These are phyloP conservation scores for Furnarius figulus DNA, from an alignment of 2,113 vertebrate species.

Conservation along the genomic window DNA sequence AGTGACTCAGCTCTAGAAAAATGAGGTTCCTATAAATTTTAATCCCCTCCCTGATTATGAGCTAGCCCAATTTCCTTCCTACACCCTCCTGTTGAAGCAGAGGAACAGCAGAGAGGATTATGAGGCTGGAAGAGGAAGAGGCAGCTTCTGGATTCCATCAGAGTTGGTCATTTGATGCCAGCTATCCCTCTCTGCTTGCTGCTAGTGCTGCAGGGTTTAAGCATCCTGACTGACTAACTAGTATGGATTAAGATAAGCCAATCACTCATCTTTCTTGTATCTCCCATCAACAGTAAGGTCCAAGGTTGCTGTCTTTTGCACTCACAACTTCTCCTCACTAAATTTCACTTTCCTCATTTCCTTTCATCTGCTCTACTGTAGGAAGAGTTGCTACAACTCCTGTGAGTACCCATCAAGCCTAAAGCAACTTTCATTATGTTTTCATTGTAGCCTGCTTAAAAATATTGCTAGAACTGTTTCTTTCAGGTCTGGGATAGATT, in stretches of 20 bases:
- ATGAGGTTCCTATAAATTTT: neutral
- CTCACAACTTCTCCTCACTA: neutral
- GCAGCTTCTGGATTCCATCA: neutral
- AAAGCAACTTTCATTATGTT: neutral
- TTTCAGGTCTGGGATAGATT: neutral
- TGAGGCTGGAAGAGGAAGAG: neutral
- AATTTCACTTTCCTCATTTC: neutral
- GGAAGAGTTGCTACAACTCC: neutral
- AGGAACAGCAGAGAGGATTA: neutral
- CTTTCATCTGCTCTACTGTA: neutral
- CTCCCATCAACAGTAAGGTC: neutral
- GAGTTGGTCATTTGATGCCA: neutral
- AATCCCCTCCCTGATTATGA: neutral
- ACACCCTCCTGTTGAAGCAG: neutral
- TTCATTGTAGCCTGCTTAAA: neutral
- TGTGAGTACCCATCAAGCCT: neutral
- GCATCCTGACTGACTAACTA: neutral
- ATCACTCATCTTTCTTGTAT: neutral
- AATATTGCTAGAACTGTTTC: neutral
- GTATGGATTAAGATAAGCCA: neutral
- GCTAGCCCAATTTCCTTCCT: neutral
- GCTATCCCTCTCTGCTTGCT: neutral
- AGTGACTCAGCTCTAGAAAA: slow-evolving; percentile 53
- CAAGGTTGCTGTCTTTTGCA: neutral
- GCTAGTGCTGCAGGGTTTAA: neutral